Evolutionary conservation across 2,888 invertebrate genomes (phyloP).

Genomic region (Oeneis ivallda): DNA sequence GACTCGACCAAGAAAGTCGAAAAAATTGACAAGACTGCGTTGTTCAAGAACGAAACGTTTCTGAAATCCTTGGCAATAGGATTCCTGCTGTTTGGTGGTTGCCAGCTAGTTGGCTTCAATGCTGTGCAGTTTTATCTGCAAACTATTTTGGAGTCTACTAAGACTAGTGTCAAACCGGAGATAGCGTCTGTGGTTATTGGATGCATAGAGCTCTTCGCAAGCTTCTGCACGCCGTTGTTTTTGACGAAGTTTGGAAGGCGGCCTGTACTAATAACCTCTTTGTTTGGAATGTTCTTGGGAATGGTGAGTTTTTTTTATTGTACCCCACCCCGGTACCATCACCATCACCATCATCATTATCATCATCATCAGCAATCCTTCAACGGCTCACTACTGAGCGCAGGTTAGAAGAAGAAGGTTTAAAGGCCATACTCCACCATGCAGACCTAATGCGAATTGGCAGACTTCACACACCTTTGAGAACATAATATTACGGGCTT

Average conservation of each 20-base stretch:
- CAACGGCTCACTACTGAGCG: too few relatives aligned
- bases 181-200: conserved; percentile 59
- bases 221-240: conserved; percentile 50
- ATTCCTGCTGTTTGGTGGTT: conserved; percentile 42
- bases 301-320: conserved; percentile 47
- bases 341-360: too few relatives aligned
- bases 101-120: conserved; percentile 56
- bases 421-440: too few relatives aligned
- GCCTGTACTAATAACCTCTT: conserved; percentile 44
- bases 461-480: too few relatives aligned
- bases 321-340: too few relatives aligned
- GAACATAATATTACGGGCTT: too few relatives aligned
- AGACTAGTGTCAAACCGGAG: conserved; percentile 56
- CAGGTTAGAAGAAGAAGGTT: too few relatives aligned
- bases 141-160: conserved; percentile 57
- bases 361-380: too few relatives aligned
- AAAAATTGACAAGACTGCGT: conserved; percentile 35
- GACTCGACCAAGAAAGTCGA: conserved; percentile 35
- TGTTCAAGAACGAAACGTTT: conserved; percentile 46
- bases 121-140: conserved; percentile 60
- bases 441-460: too few relatives aligned
- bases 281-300: conserved; percentile 48
- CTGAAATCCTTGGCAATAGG: conserved; percentile 46
- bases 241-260: conserved; percentile 56
- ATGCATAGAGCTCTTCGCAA: conserved; percentile 54